Percentiles rank a stretch among this genome's conserved stretches.
These are phyloP conservation scores for Rhagonycha fulva DNA, from an alignment of 2,888 invertebrate species.

Conservation along the genomic window DNA sequence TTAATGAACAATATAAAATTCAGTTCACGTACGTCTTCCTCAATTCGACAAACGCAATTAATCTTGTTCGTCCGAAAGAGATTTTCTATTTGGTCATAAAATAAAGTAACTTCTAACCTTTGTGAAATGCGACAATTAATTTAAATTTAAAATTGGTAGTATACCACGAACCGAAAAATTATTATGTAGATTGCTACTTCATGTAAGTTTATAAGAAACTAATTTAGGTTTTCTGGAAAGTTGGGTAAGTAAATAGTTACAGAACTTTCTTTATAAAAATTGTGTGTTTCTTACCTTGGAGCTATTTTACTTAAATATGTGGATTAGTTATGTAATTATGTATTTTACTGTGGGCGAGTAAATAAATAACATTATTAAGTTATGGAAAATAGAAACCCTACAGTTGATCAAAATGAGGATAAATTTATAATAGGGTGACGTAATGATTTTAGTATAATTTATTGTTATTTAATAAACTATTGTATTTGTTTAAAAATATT, in stretches of 20 bases:
- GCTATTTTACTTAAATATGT: not conserved
- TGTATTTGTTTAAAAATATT: not conserved
- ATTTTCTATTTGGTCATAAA: no score
- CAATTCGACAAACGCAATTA: no score
- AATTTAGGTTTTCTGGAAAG: no score
- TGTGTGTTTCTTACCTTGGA: not conserved
- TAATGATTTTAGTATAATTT: not conserved
- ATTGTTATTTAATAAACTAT: not conserved
- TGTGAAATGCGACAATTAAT: no score
- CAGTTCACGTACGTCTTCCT: no score
- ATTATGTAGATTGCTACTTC: no score
- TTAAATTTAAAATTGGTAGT: no score
- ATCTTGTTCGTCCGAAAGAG: no score
- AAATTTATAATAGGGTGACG: not conserved
- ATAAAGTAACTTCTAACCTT: no score
- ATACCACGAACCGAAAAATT: no score
- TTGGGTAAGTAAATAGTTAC: not conserved
- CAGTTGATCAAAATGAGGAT: not conserved
- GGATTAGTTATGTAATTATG: not conserved
- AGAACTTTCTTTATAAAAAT: not conserved
- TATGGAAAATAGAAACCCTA: not conserved
- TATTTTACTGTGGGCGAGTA: not conserved
- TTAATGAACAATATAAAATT: no score
- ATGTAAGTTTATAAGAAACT: no score
- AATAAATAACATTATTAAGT: not conserved